These are phyloP conservation scores for Epinotia demarniana DNA, from an alignment of 2,888 invertebrate genomes.

Conservation along the genomic window DNA sequence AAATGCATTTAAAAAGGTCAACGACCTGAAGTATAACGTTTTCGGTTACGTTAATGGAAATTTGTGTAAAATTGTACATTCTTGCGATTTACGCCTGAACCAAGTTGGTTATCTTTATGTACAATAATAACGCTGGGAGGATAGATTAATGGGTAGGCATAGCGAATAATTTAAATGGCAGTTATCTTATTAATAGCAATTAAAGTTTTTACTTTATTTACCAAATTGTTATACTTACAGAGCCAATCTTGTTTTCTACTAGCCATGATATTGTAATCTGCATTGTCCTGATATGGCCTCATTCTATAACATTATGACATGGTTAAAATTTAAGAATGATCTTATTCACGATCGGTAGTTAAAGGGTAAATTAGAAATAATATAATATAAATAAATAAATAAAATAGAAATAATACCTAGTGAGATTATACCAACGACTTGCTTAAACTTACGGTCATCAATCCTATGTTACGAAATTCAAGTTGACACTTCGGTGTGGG, in stretches of 20 bases:
- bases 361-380: no score
- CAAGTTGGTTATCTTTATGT: neutral
- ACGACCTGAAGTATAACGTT: constrained; percentile 10
- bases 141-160: neutral
- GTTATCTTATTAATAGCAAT: neutral
- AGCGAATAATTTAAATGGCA: neutral
- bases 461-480: neutral
- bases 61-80: constrained; percentile 10
- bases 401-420: no score
- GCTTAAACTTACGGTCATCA: neutral
- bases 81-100: constrained; percentile 1
- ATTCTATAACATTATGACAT: no score
- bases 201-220: no score
- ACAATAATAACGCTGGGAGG: neutral
- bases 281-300: no score
- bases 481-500: constrained; percentile 9
- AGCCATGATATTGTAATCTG: no score
- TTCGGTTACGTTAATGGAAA: neutral
- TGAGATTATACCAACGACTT: no score
- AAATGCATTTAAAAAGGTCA: constrained; percentile 21
- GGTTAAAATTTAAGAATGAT: no score
- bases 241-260: no score
- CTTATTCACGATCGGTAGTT: no score
- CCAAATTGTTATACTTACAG: no score
- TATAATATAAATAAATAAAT: no score